A percentile compares a stretch with the other conserved stretches of the same genome.
phyloP scores from a whole-genome alignment of 2,888 invertebrate species.

The Agrochola circellaris region DNA sequence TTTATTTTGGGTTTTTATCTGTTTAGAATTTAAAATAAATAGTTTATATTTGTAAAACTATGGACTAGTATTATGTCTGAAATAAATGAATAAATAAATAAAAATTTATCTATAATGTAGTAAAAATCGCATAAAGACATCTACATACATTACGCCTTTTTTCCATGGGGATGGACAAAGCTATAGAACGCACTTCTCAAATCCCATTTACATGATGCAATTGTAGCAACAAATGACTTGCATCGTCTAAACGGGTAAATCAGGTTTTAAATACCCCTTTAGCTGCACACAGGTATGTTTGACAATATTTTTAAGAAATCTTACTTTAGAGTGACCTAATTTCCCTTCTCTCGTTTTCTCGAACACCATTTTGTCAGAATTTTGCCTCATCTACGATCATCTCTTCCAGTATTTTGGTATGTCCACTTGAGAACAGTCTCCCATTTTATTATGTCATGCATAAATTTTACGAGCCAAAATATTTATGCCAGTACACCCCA shows the following conservation, averaged over 20 bases:
- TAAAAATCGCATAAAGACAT: too few species aligned
- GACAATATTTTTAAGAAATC: not conserved
- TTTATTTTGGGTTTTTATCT: too few species aligned
- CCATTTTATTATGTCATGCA: not conserved
- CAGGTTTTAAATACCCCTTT: not conserved
- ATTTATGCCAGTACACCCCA: not conserved
- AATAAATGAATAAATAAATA: too few species aligned
- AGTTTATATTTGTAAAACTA: too few species aligned
- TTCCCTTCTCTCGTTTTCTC: not conserved
- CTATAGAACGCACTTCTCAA: not conserved
- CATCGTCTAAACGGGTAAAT: not conserved
- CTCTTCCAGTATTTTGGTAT: not conserved
- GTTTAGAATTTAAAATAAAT: too few species aligned
- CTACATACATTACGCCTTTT: not conserved
- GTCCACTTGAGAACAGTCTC: not conserved
- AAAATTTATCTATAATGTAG: too few species aligned
- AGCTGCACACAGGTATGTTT: not conserved
- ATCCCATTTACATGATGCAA: too few species aligned
- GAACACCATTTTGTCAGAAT: not conserved
- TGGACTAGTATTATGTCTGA: too few species aligned
- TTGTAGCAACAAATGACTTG: not conserved
- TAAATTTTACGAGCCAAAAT: not conserved
- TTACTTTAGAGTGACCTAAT: not conserved
- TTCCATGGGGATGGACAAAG: not conserved
- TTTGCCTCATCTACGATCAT: not conserved